Percentiles rank a stretch among this genome's conserved stretches.
Evolutionary conservation across 2,797 vertebrate species (phyloP).

Genomic region (Odontamblyopus rebecca): DNA sequence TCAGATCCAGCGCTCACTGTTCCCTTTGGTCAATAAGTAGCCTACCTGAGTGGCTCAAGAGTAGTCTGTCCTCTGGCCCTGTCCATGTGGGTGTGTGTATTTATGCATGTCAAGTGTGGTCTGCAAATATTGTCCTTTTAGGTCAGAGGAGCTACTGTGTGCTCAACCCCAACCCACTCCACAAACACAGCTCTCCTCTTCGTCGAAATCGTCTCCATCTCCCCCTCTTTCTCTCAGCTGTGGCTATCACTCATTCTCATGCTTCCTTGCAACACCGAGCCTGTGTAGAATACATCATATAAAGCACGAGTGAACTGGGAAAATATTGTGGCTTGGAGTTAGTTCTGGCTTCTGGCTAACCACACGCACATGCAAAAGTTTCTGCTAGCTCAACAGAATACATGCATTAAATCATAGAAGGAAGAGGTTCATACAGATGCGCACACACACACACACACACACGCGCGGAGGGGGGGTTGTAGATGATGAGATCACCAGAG

Average conservation of each 20-base stretch:
- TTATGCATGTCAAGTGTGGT: constrained; percentile 74
- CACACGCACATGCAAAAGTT: constrained; percentile 52
- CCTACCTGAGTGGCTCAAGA: constrained; percentile 16
- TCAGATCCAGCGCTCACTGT: constrained; percentile 16
- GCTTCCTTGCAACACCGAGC: constrained; percentile 36
- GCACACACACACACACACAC: constrained; percentile 28
- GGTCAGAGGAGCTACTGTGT: constrained; percentile 73
- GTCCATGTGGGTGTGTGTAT: constrained; percentile 58
- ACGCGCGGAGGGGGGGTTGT: constrained; percentile 37
- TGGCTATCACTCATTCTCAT: constrained; percentile 24
- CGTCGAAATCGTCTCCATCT: constrained; percentile 30
- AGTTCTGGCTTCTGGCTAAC: constrained; percentile 57
- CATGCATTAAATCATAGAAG: constrained; percentile 72
- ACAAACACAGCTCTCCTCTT: constrained; percentile 58
- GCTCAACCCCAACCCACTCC: constrained; percentile 68
- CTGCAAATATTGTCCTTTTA: constrained; percentile 73
- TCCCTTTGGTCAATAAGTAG: constrained; percentile 37
- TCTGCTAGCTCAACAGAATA: constrained; percentile 75
- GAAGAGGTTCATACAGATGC: constrained; percentile 60
- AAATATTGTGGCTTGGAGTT: constrained; percentile 73
- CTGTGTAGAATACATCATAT: constrained; percentile 61
- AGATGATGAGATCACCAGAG: constrained; percentile 81
- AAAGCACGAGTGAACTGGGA: constrained; percentile 70
- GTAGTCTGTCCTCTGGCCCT: constrained; percentile 32
- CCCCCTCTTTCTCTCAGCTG: constrained; percentile 22